Evolutionary conservation across 2,888 invertebrate genomes (phyloP).

Genomic region (Spisula subtruncata): DNA sequence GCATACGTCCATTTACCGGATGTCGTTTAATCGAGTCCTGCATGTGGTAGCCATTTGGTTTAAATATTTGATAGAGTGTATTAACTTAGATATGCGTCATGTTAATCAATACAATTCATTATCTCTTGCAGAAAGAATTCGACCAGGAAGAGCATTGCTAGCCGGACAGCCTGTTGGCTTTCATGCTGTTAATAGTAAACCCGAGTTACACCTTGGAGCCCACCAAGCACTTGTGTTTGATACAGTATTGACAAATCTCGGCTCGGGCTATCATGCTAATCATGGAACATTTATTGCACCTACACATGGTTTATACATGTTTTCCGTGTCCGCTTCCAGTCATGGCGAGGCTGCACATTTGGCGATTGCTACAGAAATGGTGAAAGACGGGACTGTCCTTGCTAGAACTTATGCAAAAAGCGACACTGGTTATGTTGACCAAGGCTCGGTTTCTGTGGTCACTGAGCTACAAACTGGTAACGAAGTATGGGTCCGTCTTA

Average conservation of each 20-base stretch:
- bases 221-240: conserved; percentile 24
- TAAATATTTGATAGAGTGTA: too few relatives aligned
- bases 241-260: conserved; percentile 4
- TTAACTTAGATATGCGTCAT: too few relatives aligned
- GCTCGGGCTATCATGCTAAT: neutral
- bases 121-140: neutral
- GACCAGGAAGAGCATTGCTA: neutral
- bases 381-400: conserved; percentile 17
- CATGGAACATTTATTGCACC: conserved; percentile 30
- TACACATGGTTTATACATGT: conserved; percentile 27
- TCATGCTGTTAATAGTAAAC: neutral
- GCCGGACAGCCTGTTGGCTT: conserved; percentile 17
- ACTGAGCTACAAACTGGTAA: too few relatives aligned
- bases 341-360: neutral
- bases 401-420: conserved; percentile 18
- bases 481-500: conserved; percentile 16
- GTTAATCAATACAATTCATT: too few relatives aligned
- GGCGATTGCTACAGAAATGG: conserved; percentile 16
- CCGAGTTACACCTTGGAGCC: neutral
- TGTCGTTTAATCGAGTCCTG: neutral
- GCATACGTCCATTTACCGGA: too few relatives aligned
- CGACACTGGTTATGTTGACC: conserved; percentile 5
- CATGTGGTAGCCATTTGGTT: too few relatives aligned
- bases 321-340: neutral
- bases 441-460: too few relatives aligned